Conservation (phyloP, 2,113 vertebrate genomes). For the Cavia aperea region DNA sequence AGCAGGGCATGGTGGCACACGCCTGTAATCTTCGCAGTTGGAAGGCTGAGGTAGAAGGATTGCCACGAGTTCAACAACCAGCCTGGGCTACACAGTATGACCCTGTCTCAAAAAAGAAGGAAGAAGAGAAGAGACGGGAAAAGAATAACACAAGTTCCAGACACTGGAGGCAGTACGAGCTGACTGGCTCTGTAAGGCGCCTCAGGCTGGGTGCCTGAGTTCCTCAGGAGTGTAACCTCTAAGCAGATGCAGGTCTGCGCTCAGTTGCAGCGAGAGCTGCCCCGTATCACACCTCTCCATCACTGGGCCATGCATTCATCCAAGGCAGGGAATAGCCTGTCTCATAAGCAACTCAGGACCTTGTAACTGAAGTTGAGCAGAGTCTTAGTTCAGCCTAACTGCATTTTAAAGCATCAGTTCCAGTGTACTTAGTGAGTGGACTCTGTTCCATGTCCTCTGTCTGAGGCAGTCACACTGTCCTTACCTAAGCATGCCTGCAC, state of each 20-base stretch:
- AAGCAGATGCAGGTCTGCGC: not conserved
- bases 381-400: constrained; percentile 7
- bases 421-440: not conserved
- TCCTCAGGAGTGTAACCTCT: not conserved
- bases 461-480: constrained; percentile 54
- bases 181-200: not conserved
- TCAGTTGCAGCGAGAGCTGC: not conserved
- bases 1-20: not conserved
- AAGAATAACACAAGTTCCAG: not conserved
- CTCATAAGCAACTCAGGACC: constrained; percentile 4
- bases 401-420: not conserved
- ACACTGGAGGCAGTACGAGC: not conserved
- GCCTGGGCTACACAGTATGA: not conserved
- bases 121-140: not conserved
- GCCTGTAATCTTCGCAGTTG: not conserved
- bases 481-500: constrained; percentile 93
- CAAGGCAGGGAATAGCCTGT: not conserved
- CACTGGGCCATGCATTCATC: not conserved
- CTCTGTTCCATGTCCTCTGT: not conserved
- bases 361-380: constrained; percentile 15
- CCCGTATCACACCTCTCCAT: not conserved
- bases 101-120: not conserved
- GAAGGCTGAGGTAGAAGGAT: not conserved
- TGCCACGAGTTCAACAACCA: not conserved
- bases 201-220: not conserved